phyloP scores from a whole-genome alignment of 2,888 invertebrate genomes.

The Drosophila diplacantha region DNA sequence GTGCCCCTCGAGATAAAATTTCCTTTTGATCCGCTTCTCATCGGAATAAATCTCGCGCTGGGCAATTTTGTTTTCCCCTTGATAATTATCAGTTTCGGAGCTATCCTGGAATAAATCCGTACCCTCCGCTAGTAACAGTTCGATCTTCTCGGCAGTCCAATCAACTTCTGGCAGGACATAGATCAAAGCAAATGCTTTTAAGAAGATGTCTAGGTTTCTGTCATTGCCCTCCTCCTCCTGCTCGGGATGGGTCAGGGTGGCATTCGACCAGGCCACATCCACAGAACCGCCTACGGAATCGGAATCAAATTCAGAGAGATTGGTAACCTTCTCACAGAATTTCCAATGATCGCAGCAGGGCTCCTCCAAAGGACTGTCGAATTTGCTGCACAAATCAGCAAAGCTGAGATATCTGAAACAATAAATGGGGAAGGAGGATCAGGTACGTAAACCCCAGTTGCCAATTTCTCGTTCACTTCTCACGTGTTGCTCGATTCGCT shows the following conservation, averaged over 20 bases:
- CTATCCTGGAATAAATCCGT: conserved; percentile 40
- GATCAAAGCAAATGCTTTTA: conserved; percentile 73
- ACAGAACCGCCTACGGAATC: conserved; percentile 26
- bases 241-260: conserved; percentile 4
- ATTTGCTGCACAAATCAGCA: neutral
- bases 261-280: conserved; percentile 25
- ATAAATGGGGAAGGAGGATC: neutral
- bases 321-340: conserved; percentile 3
- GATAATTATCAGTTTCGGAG: conserved; percentile 15
- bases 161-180: conserved; percentile 71
- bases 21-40: conserved; percentile 59
- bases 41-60: conserved; percentile 39
- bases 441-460: neutral
- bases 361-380: neutral
- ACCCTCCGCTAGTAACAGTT: conserved; percentile 69
- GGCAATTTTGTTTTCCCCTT: conserved; percentile 8
- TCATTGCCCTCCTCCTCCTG: conserved; percentile 30
- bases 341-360: conserved; percentile 15
- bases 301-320: neutral
- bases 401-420: conserved; percentile 11
- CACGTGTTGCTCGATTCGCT: conserved; percentile 20
- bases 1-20: conserved; percentile 65
- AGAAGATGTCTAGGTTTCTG: conserved; percentile 60
- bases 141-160: conserved; percentile 69
- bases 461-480: neutral